phyloP scores from a whole-genome alignment of 1,140 invertebrate genomes.

The Samia ricini region DNA sequence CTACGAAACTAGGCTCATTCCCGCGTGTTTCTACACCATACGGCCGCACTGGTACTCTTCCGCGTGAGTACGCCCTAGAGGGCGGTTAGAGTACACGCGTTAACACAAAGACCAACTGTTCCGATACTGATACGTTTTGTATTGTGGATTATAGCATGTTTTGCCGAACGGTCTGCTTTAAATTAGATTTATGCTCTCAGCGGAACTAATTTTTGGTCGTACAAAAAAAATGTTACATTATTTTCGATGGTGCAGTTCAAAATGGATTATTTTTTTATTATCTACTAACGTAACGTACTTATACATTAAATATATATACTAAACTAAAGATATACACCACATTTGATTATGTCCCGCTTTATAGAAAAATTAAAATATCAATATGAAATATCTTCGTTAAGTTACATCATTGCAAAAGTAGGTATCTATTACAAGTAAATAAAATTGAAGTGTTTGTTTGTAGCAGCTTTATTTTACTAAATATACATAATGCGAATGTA shows the following conservation, averaged over 20 bases:
- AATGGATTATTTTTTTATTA: background rate
- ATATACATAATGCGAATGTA: no score
- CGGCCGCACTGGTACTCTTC: constrained; percentile 31
- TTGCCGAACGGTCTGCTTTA: background rate
- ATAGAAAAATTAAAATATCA: no score
- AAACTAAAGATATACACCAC: no score
- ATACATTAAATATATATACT: no score
- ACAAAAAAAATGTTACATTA: background rate
- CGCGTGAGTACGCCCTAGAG: constrained; percentile 51
- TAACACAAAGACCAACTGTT: constrained; percentile 55
- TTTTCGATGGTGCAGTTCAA: background rate
- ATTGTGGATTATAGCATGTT: constrained; percentile 33
- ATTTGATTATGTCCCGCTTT: no score
- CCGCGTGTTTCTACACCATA: constrained; percentile 34
- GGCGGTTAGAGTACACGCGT: constrained; percentile 26
- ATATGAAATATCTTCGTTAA: no score
- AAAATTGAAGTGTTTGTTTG: no score
- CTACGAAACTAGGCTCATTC: background rate
- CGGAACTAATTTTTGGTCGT: background rate
- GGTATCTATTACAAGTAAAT: no score
- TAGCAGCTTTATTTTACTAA: no score
- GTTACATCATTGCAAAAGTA: no score
- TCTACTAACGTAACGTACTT: no score
- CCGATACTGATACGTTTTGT: constrained; percentile 51
- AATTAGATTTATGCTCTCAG: constrained; percentile 1